Base-by-base conservation (phyloP, 1,140 invertebrate genomes). In the Proctacanthus coquilletti region DNA sequence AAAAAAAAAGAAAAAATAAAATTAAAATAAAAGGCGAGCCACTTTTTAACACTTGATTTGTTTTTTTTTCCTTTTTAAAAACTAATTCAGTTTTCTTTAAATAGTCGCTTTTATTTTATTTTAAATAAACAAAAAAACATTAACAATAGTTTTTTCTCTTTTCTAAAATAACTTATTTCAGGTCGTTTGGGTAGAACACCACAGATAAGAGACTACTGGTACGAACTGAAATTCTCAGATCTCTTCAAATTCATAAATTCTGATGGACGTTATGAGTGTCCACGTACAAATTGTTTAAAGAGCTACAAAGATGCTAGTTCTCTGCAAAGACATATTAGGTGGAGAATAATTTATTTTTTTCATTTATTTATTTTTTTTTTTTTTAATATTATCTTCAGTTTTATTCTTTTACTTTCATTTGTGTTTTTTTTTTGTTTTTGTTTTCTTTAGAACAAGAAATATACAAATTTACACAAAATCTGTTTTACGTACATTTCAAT, bases 271-370 rank as follows among this genome's bases (percentile, higher is more conserved):
- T 60, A 58, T 47, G 53, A 60, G 45, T 60, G 57, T 48, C 57
- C 56, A 36, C 49, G 57, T 50, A 49, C 44, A 21, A 58, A 60
- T 45, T 65, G 62, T 51, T 46, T 49, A 35, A 61, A 61, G 46
- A 53, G 46, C 41, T 64, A 60, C 42, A 60, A 60, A 42, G 57
- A 60, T 45, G 56, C 57, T 46, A 60, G 57, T 49, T 60, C 57
- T 41, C 49, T 69, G 42, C 61, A 63, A 48, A 56, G 65, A 45
- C 66, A 69, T 55, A 60, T 66, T 54, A 62, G 63, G 45, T 61
- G 45, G n/a, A n/a, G n/a, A n/a, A n/a, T n/a, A 57, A 52, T 40
- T 30, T 6, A 5, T 13, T 35, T 35, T 21, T 35, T 35, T 35
- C 11, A 5, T 13, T 32, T 32, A 6, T 6, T 32, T 20, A 17